phyloP scores from a whole-genome alignment of 1,140 invertebrate species.

The Coenobita brevimanus region DNA sequence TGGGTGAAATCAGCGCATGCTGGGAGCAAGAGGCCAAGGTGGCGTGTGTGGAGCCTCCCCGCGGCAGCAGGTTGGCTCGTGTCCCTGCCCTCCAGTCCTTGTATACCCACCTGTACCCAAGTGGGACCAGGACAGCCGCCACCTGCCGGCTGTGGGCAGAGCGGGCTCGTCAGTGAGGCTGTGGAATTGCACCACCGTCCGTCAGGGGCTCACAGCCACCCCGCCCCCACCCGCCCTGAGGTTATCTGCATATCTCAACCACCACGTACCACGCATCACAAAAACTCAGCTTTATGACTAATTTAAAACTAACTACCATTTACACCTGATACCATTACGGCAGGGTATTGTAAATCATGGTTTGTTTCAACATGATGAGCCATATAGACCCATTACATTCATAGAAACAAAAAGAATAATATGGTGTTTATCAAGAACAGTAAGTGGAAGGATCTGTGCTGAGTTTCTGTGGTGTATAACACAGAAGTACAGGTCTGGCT shows the following conservation, averaged over 20 bases:
- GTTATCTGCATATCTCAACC: conserved; percentile 10
- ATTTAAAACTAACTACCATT: background rate
- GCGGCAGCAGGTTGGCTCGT: no score
- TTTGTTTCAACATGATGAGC: background rate
- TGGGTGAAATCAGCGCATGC: no score
- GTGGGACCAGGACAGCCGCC: no score
- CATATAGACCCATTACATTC: background rate
- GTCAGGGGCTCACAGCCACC: background rate
- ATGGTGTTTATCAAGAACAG: no score
- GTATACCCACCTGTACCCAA: no score
- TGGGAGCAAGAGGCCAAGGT: no score
- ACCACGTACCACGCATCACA: background rate
- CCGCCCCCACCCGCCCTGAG: background rate
- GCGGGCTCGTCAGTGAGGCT: conserved; percentile 10
- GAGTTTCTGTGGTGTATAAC: background rate
- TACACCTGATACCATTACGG: background rate
- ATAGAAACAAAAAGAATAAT: no score
- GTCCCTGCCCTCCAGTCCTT: no score
- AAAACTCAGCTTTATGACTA: conserved; percentile 28
- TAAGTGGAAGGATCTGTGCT: no score
- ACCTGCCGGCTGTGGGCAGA: background rate
- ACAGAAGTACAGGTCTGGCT: background rate
- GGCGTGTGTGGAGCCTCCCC: no score
- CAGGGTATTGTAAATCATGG: conserved; percentile 4
- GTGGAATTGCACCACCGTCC: background rate